Conservation (phyloP, 2,113 vertebrate species). For the Anarhynchus alexandrinus region DNA sequence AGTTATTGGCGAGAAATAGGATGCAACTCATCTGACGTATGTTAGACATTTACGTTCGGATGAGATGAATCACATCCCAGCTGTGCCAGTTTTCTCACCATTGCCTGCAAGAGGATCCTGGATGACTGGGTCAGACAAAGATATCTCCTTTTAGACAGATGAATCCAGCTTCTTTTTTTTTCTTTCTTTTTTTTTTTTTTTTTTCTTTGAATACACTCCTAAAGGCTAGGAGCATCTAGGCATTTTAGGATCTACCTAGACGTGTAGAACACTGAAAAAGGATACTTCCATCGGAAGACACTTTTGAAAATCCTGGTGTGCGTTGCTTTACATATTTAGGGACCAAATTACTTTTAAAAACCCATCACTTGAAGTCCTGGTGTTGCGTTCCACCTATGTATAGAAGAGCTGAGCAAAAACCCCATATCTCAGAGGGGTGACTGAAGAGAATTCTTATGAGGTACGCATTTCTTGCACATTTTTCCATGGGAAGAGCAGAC, state of each 20-base stretch:
- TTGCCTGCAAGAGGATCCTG: not conserved
- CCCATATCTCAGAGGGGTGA: fast-evolving
- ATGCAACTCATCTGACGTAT: not conserved
- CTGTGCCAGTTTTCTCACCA: not conserved
- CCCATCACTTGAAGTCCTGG: not conserved
- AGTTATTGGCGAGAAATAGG: not conserved
- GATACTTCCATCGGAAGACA: not conserved
- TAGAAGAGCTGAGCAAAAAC: not conserved
- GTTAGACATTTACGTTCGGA: not conserved
- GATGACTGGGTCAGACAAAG: not conserved
- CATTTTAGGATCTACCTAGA: not conserved
- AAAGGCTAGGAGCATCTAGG: not conserved
- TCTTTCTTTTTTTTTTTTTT: not conserved
- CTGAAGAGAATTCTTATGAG: not conserved
- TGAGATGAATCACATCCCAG: not conserved
- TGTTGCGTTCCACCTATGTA: not conserved
- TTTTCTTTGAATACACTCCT: not conserved
- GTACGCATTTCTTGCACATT: fast-evolving
- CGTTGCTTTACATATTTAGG: not conserved
- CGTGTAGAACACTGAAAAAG: not conserved
- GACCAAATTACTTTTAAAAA: not conserved
- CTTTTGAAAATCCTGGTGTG: not conserved
- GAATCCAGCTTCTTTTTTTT: not conserved
- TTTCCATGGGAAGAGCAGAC: not conserved
- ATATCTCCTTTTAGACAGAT: not conserved